Conservation (phyloP, 2,113 vertebrate species). For the Alethe diademata region DNA sequence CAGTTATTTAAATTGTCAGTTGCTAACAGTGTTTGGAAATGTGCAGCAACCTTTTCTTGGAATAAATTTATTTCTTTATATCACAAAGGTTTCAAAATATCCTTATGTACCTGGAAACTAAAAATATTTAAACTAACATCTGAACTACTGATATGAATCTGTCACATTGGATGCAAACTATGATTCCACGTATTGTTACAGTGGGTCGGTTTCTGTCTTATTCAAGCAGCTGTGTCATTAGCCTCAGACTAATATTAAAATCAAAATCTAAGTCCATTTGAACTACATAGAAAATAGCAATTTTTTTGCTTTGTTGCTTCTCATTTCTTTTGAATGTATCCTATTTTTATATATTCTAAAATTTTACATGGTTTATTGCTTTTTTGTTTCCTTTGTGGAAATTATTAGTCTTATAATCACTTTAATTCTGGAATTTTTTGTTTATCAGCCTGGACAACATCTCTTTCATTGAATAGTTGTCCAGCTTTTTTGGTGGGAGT, state of each 20-base stretch:
- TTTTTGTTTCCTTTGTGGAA: background rate
- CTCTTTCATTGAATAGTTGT: background rate
- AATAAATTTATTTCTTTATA: background rate
- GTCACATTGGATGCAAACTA: background rate
- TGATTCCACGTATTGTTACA: background rate
- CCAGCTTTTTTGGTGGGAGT: background rate
- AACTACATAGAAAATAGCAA: background rate
- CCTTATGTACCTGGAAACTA: background rate
- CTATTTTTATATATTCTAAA: background rate
- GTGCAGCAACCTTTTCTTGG: background rate
- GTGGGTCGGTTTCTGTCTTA: background rate
- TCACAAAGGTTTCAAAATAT: background rate
- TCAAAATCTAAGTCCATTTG: background rate
- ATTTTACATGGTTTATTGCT: background rate
- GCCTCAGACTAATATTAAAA: background rate
- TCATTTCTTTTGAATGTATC: background rate
- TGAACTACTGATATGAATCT: background rate
- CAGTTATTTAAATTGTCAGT: background rate
- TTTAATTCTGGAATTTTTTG: background rate
- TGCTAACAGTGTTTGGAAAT: background rate
- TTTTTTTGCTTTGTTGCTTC: background rate
- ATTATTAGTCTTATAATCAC: background rate
- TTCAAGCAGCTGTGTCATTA: background rate
- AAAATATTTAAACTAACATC: background rate
- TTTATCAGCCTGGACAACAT: background rate